These are phyloP conservation scores for Sebastes variabilis DNA, from an alignment of 2,797 vertebrate species.

Conservation along the genomic window DNA sequence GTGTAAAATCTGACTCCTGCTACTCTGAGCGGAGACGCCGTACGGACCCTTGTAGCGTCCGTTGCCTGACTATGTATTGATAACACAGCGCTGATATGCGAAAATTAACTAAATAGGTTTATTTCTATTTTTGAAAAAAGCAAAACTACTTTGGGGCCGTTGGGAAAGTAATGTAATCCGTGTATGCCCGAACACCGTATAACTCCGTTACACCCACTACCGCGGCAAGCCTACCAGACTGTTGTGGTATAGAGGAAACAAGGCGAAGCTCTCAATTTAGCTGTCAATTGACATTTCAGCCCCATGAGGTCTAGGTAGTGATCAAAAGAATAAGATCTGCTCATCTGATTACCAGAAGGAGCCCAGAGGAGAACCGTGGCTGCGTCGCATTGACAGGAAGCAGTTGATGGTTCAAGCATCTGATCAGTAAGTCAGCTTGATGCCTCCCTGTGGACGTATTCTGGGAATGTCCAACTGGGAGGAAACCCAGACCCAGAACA, in stretches of 20 bases:
- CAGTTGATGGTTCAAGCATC: neutral
- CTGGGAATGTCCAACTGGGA: neutral
- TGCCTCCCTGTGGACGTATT: neutral
- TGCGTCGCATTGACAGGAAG: neutral
- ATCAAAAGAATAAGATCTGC: neutral
- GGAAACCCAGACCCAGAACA: neutral
- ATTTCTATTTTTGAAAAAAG: too few relatives aligned
- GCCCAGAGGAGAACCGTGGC: neutral
- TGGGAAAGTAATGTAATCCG: too few relatives aligned
- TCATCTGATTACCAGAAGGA: slow-evolving; percentile 1
- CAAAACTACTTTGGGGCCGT: too few relatives aligned
- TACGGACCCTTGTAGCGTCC: too few relatives aligned
- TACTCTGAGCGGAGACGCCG: too few relatives aligned
- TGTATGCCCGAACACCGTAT: too few relatives aligned
- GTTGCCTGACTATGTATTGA: too few relatives aligned
- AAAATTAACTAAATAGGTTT: too few relatives aligned
- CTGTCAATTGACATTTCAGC: neutral
- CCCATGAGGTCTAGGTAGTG: neutral
- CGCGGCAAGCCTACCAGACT: neutral
- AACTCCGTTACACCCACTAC: too few relatives aligned
- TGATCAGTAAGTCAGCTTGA: neutral
- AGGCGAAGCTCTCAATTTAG: neutral
- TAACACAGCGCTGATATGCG: too few relatives aligned
- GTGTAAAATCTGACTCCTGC: too few relatives aligned
- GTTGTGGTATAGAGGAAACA: neutral